A percentile compares a stretch with the other conserved stretches of the same genome.
phyloP scores from a whole-genome alignment of 2,797 vertebrate genomes.

The Lutjanus campechanus region DNA sequence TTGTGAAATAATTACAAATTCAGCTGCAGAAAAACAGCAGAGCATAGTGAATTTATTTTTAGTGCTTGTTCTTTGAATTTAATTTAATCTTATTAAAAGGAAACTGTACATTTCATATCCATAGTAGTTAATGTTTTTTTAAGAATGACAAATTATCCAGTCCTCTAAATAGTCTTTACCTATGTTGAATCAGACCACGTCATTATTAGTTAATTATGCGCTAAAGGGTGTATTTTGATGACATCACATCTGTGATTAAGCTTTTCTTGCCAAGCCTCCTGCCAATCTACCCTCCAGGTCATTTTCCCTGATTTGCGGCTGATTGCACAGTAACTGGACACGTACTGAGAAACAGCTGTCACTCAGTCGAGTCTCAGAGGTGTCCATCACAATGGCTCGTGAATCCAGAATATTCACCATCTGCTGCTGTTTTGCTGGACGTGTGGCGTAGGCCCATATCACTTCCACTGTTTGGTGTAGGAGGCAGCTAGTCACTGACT shows the following conservation, averaged over 20 bases:
- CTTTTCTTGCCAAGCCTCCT: conserved; percentile 33
- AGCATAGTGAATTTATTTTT: conserved; percentile 21
- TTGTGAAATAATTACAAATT: conserved; percentile 25
- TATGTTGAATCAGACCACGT: not conserved
- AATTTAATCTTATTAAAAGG: not conserved
- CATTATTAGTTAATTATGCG: conserved; percentile 31
- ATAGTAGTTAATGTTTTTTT: not conserved
- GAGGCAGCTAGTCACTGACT: conserved; percentile 70
- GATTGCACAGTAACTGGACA: conserved; percentile 63
- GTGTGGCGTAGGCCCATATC: conserved; percentile 52
- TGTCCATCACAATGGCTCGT: conserved; percentile 67
- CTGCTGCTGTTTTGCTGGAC: conserved; percentile 75
- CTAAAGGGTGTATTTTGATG: conserved; percentile 38
- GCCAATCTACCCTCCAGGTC: conserved; percentile 36
- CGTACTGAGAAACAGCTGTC: conserved; percentile 76
- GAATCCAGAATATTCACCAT: conserved; percentile 72
- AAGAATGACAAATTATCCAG: not conserved
- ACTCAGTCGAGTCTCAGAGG: conserved; percentile 66
- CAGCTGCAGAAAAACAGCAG: conserved; percentile 22
- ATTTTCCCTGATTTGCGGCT: conserved; percentile 23
- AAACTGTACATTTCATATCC: not conserved
- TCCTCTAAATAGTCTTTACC: not conserved
- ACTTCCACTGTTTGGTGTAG: conserved; percentile 69
- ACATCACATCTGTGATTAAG: conserved; percentile 62
- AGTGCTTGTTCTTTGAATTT: conserved; percentile 6